Percentiles rank a stretch among this genome's conserved stretches.
Conservation (phyloP, 2,888 invertebrate genomes). For the Phyllotreta striolata region DNA sequence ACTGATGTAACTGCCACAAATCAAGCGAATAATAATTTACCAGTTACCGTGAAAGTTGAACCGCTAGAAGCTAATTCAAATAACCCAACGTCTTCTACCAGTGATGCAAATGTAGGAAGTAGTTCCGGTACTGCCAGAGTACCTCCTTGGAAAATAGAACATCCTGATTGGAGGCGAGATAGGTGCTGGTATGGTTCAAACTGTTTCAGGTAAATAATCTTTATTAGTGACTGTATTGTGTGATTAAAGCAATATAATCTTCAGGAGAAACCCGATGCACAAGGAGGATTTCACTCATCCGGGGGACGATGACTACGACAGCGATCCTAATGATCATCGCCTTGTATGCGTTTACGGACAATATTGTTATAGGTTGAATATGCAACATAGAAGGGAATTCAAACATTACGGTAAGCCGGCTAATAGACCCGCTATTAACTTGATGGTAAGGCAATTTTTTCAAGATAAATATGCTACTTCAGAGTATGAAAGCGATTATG, state of each 20-base stretch:
- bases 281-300: conserved; percentile 70
- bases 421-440: conserved; percentile 42
- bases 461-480: conserved; percentile 27
- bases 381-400: conserved; percentile 66
- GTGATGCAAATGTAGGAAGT: conserved; percentile 11
- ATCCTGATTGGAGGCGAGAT: conserved; percentile 56
- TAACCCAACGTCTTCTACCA: conserved; percentile 13
- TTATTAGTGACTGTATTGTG: conserved; percentile 6
- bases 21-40: background rate
- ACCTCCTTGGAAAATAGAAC: conserved; percentile 29
- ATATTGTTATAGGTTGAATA: conserved; percentile 66
- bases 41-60: background rate
- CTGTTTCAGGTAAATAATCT: conserved; percentile 67
- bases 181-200: conserved; percentile 70
- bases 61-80: conserved; percentile 9
- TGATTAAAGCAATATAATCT: background rate
- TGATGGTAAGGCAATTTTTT: background rate
- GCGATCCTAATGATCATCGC: conserved; percentile 57
- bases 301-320: conserved; percentile 68
- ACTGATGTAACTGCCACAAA: background rate
- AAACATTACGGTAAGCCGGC: conserved; percentile 56
- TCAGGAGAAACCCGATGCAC: conserved; percentile 70
- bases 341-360: conserved; percentile 68
- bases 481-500: conserved; percentile 44
- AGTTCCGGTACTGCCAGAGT: conserved; percentile 9